Evolutionary conservation across 2,888 invertebrate species (phyloP).

Genomic region (Trisateles emortualis): DNA sequence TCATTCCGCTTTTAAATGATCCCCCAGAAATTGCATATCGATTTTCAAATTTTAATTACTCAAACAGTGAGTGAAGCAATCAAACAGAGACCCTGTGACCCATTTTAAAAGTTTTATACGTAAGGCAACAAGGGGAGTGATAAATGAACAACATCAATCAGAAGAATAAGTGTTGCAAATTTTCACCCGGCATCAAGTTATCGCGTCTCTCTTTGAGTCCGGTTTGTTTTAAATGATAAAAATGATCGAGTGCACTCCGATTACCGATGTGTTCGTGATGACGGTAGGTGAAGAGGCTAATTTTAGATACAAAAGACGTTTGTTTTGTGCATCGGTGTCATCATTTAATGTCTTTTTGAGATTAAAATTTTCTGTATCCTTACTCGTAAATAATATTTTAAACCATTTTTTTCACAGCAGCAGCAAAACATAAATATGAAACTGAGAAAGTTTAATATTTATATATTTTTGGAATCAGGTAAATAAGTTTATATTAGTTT

Average conservation of each 20-base stretch:
- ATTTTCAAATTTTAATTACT: conserved; percentile 81
- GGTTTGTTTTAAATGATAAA: conserved; percentile 67
- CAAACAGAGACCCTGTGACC: conserved; percentile 82
- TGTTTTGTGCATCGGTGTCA: not conserved
- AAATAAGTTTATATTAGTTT: too few relatives aligned
- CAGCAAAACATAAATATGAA: too few relatives aligned
- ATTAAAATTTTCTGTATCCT: too few relatives aligned
- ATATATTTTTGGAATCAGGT: too few relatives aligned
- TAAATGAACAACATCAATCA: conserved; percentile 86
- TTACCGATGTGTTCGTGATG: conserved; percentile 24
- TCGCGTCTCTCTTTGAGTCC: conserved; percentile 64
- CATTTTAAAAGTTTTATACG: conserved; percentile 84
- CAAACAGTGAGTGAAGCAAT: conserved; percentile 73
- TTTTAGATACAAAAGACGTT: conserved; percentile 15
- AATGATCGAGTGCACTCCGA: conserved; percentile 54
- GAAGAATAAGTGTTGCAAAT: conserved; percentile 84
- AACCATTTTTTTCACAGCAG: too few relatives aligned
- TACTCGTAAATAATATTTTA: too few relatives aligned
- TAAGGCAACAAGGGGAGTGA: conserved; percentile 79
- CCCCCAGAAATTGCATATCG: conserved; percentile 61
- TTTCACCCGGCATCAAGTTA: conserved; percentile 72
- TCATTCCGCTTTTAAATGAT: conserved; percentile 18
- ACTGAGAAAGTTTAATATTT: too few relatives aligned
- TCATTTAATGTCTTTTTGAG: not conserved
- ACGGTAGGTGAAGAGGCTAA: conserved; percentile 22